Evolutionary conservation across 2,797 vertebrate genomes (phyloP).

Genomic region (Dipus sagitta): DNA sequence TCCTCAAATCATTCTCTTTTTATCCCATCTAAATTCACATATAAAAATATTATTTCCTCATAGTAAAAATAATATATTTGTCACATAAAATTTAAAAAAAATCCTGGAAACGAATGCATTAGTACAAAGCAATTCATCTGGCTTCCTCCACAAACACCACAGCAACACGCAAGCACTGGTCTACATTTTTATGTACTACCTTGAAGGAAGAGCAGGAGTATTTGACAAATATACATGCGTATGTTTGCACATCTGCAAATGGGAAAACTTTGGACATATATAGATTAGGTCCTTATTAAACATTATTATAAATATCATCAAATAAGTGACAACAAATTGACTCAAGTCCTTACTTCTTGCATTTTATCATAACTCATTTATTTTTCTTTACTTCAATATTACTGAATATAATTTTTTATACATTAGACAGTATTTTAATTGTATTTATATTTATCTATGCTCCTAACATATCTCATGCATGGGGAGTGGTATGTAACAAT

Average conservation of each 20-base stretch:
- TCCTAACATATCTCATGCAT: background rate
- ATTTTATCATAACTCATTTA: background rate
- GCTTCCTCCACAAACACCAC: background rate
- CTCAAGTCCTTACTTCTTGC: background rate
- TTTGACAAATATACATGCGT: background rate
- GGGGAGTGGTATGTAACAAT: background rate
- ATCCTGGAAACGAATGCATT: background rate
- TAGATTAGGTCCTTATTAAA: background rate
- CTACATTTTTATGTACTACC: background rate
- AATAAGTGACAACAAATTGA: background rate
- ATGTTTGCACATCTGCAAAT: background rate
- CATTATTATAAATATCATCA: background rate
- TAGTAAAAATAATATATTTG: background rate
- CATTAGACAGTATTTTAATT: background rate
- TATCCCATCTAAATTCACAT: background rate
- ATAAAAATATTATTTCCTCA: background rate
- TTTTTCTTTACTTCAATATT: background rate
- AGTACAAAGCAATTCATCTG: background rate
- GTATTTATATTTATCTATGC: background rate
- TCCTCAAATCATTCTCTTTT: background rate
- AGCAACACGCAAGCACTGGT: background rate
- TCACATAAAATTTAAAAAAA: background rate
- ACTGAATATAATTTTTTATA: background rate
- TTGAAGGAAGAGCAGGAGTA: background rate
- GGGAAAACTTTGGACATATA: background rate